These are phyloP conservation scores for Neoniphon sammara DNA, from an alignment of 2,797 vertebrate species.

Conservation along the genomic window DNA sequence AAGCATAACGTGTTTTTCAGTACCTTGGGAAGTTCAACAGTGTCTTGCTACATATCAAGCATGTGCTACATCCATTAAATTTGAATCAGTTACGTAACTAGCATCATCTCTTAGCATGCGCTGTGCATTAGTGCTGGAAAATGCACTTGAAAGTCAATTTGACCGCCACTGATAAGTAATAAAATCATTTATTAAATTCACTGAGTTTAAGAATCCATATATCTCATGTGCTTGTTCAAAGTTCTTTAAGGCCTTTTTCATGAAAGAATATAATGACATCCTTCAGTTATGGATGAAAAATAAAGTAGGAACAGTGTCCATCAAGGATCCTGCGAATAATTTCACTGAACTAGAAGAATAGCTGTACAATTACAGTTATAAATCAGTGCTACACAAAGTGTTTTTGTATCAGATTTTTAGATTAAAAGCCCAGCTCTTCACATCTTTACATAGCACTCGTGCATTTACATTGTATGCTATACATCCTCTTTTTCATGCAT, in stretches of 20 bases:
- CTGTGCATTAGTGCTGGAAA: slow-evolving; percentile 31
- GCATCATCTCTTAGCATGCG: slow-evolving; percentile 41
- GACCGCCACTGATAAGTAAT: slow-evolving; percentile 33
- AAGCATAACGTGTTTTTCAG: slow-evolving; percentile 33
- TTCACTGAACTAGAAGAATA: slow-evolving; percentile 37
- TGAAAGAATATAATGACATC: slow-evolving; percentile 69
- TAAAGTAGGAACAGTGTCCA: slow-evolving; percentile 37
- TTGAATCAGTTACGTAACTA: slow-evolving; percentile 33
- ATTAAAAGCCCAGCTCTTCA: slow-evolving; percentile 39
- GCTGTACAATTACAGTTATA: slow-evolving; percentile 27
- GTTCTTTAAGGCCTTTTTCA: slow-evolving; percentile 70
- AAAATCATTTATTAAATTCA: slow-evolving; percentile 56
- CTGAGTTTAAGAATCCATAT: slow-evolving; percentile 64
- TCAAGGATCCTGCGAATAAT: slow-evolving; percentile 32
- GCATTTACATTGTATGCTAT: slow-evolving; percentile 60
- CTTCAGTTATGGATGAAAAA: slow-evolving; percentile 56
- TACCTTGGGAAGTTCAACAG: slow-evolving; percentile 25
- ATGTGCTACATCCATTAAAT: slow-evolving; percentile 69
- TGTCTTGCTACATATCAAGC: slow-evolving; percentile 73
- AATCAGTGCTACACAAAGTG: slow-evolving; percentile 58
- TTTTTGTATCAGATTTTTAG: slow-evolving; percentile 38
- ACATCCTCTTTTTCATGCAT: slow-evolving; percentile 70
- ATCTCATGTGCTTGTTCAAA: slow-evolving; percentile 59
- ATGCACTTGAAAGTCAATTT: slow-evolving; percentile 21
- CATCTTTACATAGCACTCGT: slow-evolving; percentile 54